Conservation (phyloP, 2,888 invertebrate genomes). For the Diadromus collaris region DNA sequence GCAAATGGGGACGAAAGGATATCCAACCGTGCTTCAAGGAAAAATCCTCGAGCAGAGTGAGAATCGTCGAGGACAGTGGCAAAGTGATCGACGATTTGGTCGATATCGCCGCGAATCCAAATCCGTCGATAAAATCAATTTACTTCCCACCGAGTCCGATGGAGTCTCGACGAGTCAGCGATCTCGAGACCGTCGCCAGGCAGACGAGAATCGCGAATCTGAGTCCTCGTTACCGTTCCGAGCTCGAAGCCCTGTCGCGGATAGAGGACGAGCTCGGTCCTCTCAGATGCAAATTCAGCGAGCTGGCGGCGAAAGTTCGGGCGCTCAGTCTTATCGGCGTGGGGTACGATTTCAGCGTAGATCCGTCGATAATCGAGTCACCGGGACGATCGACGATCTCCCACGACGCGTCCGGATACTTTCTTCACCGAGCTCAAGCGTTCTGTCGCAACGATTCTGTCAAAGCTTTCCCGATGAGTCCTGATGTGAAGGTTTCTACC, state of each 20-base stretch:
- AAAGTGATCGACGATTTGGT: conserved; percentile 60
- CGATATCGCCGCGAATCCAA: conserved; percentile 65
- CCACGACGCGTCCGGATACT: conserved; percentile 50
- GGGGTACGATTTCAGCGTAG: conserved; percentile 19
- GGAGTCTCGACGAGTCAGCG: conserved; percentile 14
- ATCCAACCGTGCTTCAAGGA: conserved; percentile 7
- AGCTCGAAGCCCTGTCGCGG: conserved; percentile 62
- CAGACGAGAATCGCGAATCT: conserved; percentile 13
- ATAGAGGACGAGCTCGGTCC: conserved; percentile 69
- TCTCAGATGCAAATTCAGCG: conserved; percentile 65
- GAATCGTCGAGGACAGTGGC: neutral
- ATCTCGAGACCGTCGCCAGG: neutral
- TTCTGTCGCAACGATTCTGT: conserved; percentile 50
- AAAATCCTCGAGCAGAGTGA: conserved; percentile 12
- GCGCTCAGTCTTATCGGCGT: conserved; percentile 61
- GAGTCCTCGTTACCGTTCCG: conserved; percentile 53
- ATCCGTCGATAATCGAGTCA: conserved; percentile 29
- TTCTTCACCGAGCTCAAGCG: conserved; percentile 51
- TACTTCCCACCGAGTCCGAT: conserved; percentile 64
- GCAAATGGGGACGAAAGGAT: neutral
- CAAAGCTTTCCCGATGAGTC: neutral
- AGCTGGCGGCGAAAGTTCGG: conserved; percentile 65
- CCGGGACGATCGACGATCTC: conserved; percentile 39
- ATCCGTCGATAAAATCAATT: conserved; percentile 67
- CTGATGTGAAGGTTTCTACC: conserved; percentile 6